These are phyloP conservation scores for Halcyon leucocephala DNA, from an alignment of 2,797 vertebrate genomes.

Conservation along the genomic window DNA sequence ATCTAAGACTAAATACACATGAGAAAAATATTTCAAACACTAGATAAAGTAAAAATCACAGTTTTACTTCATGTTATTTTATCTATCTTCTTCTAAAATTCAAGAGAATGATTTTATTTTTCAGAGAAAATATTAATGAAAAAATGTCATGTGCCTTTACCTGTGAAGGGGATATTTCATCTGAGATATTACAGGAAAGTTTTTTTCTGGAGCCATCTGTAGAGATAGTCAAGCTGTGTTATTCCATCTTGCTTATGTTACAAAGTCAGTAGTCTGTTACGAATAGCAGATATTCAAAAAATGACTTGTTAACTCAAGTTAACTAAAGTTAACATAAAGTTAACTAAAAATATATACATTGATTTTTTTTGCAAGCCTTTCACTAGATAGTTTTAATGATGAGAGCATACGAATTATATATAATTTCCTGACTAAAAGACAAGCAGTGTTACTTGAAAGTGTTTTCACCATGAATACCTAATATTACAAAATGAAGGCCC, in stretches of 20 bases:
- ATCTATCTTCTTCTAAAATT: constrained; percentile 21
- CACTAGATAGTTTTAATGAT: not conserved
- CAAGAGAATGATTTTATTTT: not conserved
- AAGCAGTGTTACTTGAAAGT: not conserved
- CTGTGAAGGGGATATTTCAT: not conserved
- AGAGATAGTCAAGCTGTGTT: not conserved
- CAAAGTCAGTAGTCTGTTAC: not conserved
- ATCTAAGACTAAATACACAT: not conserved
- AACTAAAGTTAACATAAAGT: not conserved
- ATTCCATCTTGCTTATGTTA: not conserved
- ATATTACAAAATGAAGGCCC: not conserved
- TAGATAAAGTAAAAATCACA: constrained; percentile 5
- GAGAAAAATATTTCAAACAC: not conserved
- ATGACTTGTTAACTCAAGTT: not conserved
- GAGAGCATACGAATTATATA: not conserved
- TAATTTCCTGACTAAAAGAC: not conserved
- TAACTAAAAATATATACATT: not conserved
- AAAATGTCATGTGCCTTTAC: not conserved
- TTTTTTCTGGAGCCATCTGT: not conserved
- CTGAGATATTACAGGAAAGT: not conserved
- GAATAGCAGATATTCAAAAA: not conserved
- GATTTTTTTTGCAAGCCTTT: not conserved
- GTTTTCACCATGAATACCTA: not conserved
- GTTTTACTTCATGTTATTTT: not conserved
- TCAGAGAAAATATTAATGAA: not conserved